Base-by-base conservation (phyloP, 2,113 vertebrate genomes). In the Lagopus leucura region DNA sequence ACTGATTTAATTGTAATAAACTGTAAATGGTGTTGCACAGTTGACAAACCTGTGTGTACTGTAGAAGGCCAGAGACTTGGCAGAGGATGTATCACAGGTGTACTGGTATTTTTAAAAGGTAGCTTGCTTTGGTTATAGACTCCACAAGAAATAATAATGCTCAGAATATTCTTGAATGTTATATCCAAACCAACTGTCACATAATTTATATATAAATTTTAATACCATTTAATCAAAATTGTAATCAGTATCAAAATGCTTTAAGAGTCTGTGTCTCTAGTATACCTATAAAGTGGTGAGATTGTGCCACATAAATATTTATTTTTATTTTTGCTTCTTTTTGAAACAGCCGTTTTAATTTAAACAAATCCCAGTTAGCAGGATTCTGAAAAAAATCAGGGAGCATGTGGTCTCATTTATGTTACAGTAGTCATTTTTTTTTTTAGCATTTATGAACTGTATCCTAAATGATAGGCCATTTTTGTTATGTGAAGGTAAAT, bases 11-110 rank as follows among this genome's bases (percentile, higher is more conserved):
- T 97, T 97, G 88, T 96, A 95, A 97, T 93, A 93, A 98, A 97
- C 95, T 97, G 60, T 96, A 96, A 95, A 95, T 97, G 96, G 94
- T 98, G 97, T 98, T 98, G 97, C 98, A 98, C 97, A 97, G 97
- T 93, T 96, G 95, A 96, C 93, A 97, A 97, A 97, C 97, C 97
- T 98, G 97, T 98, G 98, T 98, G 98, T 98, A 94, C 97, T 98
- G 97, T 97, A 87, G 93, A 95, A 95, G 95, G 97, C 97, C 97
- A 97, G 90, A 92, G 98, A 94, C 98, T 96, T 96, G 97, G 95
- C 97, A 98, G 97, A 97, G 97, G 97, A 96, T 84, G 64, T 96
- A 90, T 95, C 88, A 85, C 95, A 96, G 96, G 93, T 96, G 94
- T 96, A 92, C 95, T 96, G 95, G 91, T 97, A 86, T 95, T 88